Percentiles rank a stretch among this genome's conserved stretches.
Evolutionary conservation across 2,113 vertebrate species (phyloP).

Genomic region (Gnathonemus longibarbis): DNA sequence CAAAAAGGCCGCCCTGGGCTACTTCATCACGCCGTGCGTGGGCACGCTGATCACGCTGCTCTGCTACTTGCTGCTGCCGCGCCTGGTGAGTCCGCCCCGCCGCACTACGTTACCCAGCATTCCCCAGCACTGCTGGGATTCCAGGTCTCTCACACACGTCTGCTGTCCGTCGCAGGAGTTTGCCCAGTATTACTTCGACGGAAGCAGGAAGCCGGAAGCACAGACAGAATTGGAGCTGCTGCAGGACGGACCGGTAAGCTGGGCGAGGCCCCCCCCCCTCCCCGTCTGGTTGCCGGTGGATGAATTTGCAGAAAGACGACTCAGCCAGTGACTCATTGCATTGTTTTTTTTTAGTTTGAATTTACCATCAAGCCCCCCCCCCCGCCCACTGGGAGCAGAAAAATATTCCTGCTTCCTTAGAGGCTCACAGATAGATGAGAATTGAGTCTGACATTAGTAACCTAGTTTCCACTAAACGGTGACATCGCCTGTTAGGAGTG

Average conservation of each 20-base stretch:
- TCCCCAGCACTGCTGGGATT: background rate
- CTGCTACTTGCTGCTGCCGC: conserved; percentile 69
- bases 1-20: conserved; percentile 66
- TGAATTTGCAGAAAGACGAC: background rate
- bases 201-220: conserved; percentile 40
- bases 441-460: background rate
- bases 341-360: background rate
- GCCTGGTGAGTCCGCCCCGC: conserved; percentile 56
- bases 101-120: background rate
- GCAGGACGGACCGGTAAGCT: conserved; percentile 42
- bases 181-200: conserved; percentile 48
- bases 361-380: background rate
- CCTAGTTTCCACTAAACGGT: background rate
- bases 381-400: too few species aligned
- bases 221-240: conserved; percentile 61
- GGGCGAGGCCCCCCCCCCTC: too few species aligned
- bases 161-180: conserved; percentile 44
- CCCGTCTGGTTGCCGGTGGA: background rate
- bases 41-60: conserved; percentile 68
- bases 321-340: background rate
- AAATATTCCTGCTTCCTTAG: background rate
- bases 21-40: conserved; percentile 78
- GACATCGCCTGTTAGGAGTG: background rate
- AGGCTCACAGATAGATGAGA: background rate
- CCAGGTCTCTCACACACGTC: background rate